A percentile compares a stretch with the other conserved stretches of the same genome.
Conservation (phyloP, 2,797 vertebrate genomes). For the Carduelis carduelis region DNA sequence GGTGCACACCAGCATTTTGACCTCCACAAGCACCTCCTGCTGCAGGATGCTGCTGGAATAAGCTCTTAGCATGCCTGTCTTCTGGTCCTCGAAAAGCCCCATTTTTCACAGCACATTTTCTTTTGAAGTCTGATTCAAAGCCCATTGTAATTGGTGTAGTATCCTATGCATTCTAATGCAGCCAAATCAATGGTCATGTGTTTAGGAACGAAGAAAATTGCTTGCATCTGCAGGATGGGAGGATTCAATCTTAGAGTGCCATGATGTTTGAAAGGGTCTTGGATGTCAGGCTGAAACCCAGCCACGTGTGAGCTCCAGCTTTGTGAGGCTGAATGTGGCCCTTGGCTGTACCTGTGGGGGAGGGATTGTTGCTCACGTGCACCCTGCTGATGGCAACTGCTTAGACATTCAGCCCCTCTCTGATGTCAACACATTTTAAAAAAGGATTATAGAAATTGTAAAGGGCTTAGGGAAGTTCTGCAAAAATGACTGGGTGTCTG, state of each 20-base stretch:
- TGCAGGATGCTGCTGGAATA: background rate
- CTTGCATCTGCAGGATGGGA: constrained; percentile 41
- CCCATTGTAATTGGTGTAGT: background rate
- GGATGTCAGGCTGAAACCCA: background rate
- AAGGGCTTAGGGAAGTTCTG: background rate
- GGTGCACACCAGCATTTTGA: background rate
- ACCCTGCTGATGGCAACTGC: background rate
- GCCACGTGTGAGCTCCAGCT: background rate
- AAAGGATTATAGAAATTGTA: background rate
- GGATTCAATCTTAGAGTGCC: background rate
- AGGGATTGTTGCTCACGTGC: background rate
- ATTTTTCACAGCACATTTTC: constrained; percentile 27
- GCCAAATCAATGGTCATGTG: background rate
- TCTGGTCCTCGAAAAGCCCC: background rate
- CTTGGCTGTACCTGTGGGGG: background rate
- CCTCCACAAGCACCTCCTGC: background rate
- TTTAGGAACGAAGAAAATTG: background rate
- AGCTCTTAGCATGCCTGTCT: background rate
- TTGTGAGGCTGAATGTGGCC: background rate
- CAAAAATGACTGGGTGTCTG: background rate
- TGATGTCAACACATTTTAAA: rapidly evolving
- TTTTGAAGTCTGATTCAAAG: constrained; percentile 41
- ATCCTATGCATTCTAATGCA: constrained; percentile 42
- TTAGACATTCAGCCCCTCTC: background rate
- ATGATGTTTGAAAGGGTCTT: background rate